Percentiles rank a stretch among this genome's conserved stretches.
Evolutionary conservation across 2,113 vertebrate genomes (phyloP).

Genomic region (Gobio gobio): DNA sequence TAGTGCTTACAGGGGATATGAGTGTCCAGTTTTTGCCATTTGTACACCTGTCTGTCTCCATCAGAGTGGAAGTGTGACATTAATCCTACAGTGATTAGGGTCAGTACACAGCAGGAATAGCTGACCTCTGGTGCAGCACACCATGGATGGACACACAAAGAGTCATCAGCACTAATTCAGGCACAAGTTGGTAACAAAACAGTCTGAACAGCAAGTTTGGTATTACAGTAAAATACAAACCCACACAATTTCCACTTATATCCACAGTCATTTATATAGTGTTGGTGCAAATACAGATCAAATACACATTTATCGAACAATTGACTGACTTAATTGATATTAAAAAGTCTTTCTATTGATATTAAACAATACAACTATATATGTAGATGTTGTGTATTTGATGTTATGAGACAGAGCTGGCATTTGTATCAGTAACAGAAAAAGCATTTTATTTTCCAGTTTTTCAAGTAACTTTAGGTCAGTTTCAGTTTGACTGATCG

Average conservation of each 20-base stretch:
- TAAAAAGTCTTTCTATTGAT: background rate
- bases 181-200: background rate
- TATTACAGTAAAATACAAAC: background rate
- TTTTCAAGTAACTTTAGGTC: background rate
- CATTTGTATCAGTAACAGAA: background rate
- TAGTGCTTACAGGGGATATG: background rate
- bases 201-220: background rate
- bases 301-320: background rate
- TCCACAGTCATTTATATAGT: background rate
- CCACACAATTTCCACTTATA: background rate
- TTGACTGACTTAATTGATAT: background rate
- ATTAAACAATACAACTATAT: too few species aligned
- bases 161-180: background rate
- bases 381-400: background rate
- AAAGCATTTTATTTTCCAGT: background rate
- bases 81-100: slow-evolving; percentile 44
- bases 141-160: background rate
- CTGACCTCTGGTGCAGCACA: slow-evolving; percentile 22
- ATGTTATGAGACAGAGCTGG: background rate
- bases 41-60: slow-evolving; percentile 2
- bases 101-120: slow-evolving; percentile 60
- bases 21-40: background rate
- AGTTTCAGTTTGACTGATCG: slow-evolving; percentile 19
- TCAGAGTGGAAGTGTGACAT: slow-evolving; percentile 15
- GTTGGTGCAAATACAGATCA: background rate